Evolutionary conservation across 2,888 invertebrate species (phyloP).

Genomic region (Rugalucina vietnamica): DNA sequence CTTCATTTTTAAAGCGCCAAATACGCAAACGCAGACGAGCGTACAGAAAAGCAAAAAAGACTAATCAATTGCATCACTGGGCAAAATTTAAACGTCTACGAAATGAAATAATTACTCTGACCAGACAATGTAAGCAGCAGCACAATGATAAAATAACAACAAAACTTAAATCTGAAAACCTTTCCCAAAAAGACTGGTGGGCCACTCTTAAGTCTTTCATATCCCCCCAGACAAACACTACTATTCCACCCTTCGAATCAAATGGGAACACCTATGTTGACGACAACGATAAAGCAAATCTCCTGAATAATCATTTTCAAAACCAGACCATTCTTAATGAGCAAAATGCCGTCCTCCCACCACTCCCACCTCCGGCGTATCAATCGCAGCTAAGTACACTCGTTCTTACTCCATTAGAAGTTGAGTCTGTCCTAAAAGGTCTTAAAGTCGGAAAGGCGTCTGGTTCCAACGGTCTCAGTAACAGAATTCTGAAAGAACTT

Average conservation of each 20-base stretch:
- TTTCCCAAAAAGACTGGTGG: background rate
- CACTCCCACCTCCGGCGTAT: background rate
- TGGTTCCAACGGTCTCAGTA: too few species aligned
- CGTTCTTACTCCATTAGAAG: background rate
- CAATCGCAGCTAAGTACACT: background rate
- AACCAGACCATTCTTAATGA: background rate
- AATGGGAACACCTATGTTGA: background rate
- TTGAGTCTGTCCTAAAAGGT: background rate
- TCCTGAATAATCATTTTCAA: background rate
- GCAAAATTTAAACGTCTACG: background rate
- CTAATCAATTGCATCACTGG: background rate
- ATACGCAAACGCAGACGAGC: conserved; percentile 7
- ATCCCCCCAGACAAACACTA: background rate
- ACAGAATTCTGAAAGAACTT: conserved; percentile 12
- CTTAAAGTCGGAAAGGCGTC: conserved; percentile 19
- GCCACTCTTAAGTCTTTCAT: background rate
- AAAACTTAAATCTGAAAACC: background rate
- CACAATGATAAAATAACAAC: background rate
- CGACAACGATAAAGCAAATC: background rate
- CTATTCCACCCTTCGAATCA: background rate
- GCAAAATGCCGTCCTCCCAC: background rate
- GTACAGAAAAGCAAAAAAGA: conserved; percentile 10
- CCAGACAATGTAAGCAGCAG: background rate
- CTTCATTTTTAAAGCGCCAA: background rate
- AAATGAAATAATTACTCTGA: background rate